These are phyloP conservation scores for Stomatorhinus walkeri DNA, from an alignment of 2,797 vertebrate genomes.

Conservation along the genomic window DNA sequence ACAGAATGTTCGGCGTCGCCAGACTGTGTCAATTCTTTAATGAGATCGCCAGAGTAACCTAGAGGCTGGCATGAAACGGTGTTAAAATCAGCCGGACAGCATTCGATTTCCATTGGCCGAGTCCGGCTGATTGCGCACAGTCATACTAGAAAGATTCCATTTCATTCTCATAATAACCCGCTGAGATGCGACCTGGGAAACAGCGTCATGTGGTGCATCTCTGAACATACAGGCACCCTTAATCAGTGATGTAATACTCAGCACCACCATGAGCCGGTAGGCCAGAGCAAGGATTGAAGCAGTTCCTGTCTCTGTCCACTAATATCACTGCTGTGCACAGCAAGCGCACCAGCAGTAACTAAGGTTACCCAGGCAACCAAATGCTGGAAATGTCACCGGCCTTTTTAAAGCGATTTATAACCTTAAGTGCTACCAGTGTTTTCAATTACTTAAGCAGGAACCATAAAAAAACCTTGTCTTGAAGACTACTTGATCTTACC, in stretches of 20 bases:
- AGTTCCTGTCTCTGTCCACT: neutral
- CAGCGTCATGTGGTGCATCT: neutral
- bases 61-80: neutral
- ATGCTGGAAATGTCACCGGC: neutral
- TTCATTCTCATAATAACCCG: neutral
- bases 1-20: neutral
- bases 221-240: neutral
- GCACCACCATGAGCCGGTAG: neutral
- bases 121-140: neutral
- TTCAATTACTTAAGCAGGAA: neutral
- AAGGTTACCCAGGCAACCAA: neutral
- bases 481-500: neutral
- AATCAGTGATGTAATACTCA: neutral
- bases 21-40: neutral
- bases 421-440: neutral
- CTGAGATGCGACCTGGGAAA: neutral
- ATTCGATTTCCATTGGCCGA: neutral
- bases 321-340: neutral
- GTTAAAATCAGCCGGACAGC: neutral
- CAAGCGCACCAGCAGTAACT: neutral
- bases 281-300: neutral
- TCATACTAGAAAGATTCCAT: neutral
- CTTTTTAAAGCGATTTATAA: neutral
- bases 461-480: neutral
- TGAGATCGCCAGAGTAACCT: neutral